Evolutionary conservation across 2,888 invertebrate genomes (phyloP).

Genomic region (Mycalesis mineus): DNA sequence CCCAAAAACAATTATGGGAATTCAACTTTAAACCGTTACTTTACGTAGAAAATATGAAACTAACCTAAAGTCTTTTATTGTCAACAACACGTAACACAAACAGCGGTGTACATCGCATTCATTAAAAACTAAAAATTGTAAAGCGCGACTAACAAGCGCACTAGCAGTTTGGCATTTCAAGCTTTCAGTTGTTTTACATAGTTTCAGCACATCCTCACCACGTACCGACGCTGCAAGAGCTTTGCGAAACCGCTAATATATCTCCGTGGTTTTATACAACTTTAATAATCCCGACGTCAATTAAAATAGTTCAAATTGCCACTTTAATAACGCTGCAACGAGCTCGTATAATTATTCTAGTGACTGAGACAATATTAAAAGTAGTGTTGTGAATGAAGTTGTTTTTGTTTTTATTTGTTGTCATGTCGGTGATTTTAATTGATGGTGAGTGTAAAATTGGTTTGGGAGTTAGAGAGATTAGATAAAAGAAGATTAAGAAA

Average conservation of each 20-base stretch:
- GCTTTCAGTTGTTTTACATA: slow-evolving; percentile 32
- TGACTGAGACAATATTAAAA: too few relatives aligned
- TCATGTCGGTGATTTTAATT: too few relatives aligned
- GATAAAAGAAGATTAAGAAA: too few relatives aligned
- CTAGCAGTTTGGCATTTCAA: slow-evolving; percentile 27
- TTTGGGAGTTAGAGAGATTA: too few relatives aligned
- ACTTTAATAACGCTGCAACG: neutral
- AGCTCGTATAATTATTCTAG: neutral
- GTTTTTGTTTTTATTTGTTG: too few relatives aligned
- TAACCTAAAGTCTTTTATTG: neutral
- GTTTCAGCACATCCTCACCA: slow-evolving; percentile 27
- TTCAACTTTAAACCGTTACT: too few relatives aligned
- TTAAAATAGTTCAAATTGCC: neutral
- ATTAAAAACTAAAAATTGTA: slow-evolving; percentile 6
- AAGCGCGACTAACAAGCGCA: slow-evolving; percentile 22
- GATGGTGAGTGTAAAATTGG: too few relatives aligned
- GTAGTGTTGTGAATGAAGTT: too few relatives aligned
- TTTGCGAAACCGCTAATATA: neutral
- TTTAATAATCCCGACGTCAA: neutral
- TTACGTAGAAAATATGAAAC: neutral
- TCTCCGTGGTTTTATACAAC: neutral
- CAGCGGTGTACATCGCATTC: neutral
- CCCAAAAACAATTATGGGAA: too few relatives aligned
- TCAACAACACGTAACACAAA: neutral
- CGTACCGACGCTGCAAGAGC: slow-evolving; percentile 12